Conservation (phyloP, 53 echinoderm and acorn worm species). For the Arbacia lixula region DNA sequence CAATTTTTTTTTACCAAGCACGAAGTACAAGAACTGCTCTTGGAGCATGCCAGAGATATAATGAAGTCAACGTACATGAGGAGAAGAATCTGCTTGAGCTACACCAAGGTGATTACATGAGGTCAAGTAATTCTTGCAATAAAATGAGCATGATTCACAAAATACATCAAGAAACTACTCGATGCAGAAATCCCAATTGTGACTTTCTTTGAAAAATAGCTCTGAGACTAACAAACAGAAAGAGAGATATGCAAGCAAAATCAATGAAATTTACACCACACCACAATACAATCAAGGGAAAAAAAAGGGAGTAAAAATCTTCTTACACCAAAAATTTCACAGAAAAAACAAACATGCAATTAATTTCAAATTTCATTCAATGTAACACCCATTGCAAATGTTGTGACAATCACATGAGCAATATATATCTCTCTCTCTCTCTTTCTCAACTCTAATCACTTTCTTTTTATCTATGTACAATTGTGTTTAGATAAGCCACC, state of each 20-base stretch:
- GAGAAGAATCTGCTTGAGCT: background rate
- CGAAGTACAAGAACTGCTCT: slow-evolving; percentile 6
- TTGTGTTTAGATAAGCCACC: too few species aligned
- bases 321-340: slow-evolving; percentile 45
- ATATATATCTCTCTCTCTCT: slow-evolving; percentile 40
- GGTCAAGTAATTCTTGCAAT: slow-evolving; percentile 19
- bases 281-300: slow-evolving; percentile 24
- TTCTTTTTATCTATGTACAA: too few species aligned
- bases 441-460: slow-evolving; percentile 14
- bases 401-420: slow-evolving; percentile 10
- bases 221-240: background rate
- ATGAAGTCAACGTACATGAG: background rate
- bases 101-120: slow-evolving; percentile 38
- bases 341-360: slow-evolving; percentile 46
- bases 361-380: slow-evolving; percentile 30
- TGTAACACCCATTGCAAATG: slow-evolving; percentile 41
- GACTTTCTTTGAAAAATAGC: slow-evolving; percentile 5
- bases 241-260: slow-evolving; percentile 27
- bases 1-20: too few species aligned
- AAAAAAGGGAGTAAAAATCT: slow-evolving; percentile 5
- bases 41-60: slow-evolving; percentile 11
- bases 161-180: too few species aligned
- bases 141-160: slow-evolving; percentile 32
- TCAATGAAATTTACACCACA: slow-evolving; percentile 61
- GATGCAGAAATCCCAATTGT: slow-evolving; percentile 22